Percentiles rank a stretch among this genome's conserved stretches.
Conservation (phyloP, 1,140 invertebrate species). For the Alviniconcha marisindica region DNA sequence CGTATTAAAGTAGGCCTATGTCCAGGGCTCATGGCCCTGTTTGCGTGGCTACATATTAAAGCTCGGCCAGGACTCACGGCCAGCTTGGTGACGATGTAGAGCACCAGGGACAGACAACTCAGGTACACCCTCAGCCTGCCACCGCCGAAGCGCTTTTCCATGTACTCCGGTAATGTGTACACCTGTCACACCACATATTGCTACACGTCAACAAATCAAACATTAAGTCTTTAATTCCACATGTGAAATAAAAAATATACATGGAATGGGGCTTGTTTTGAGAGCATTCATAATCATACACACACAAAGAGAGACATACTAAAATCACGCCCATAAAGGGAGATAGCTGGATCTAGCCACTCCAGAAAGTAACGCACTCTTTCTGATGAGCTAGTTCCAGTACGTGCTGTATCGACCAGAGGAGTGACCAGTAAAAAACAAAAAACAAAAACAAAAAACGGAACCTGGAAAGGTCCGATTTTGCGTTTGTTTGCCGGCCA, state of each 20-base stretch:
- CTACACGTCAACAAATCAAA: not conserved
- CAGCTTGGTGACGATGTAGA: slow-evolving; percentile 82
- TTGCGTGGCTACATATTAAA: not conserved
- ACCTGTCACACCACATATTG: slow-evolving; percentile 71
- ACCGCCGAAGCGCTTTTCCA: slow-evolving; percentile 80
- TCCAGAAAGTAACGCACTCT: too few species aligned
- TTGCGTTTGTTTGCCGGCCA: too few species aligned
- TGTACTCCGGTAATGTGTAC: slow-evolving; percentile 81
- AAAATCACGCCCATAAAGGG: not conserved
- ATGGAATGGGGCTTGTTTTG: not conserved
- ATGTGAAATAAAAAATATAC: too few species aligned
- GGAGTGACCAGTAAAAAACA: too few species aligned
- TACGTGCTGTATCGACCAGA: too few species aligned
- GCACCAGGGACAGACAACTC: slow-evolving; percentile 79
- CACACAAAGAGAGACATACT: not conserved
- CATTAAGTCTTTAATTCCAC: too few species aligned
- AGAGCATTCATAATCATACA: not conserved
- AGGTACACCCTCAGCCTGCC: slow-evolving; percentile 80
- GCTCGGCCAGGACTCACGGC: slow-evolving; percentile 79
- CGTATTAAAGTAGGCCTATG: too few species aligned
- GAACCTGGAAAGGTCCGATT: too few species aligned
- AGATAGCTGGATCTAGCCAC: too few species aligned
- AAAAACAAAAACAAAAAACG: too few species aligned
- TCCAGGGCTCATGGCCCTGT: too few species aligned
- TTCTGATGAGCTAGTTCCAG: too few species aligned